Evolutionary conservation across 2,888 invertebrate genomes (phyloP).

Genomic region (Pantelozetes paolii): DNA sequence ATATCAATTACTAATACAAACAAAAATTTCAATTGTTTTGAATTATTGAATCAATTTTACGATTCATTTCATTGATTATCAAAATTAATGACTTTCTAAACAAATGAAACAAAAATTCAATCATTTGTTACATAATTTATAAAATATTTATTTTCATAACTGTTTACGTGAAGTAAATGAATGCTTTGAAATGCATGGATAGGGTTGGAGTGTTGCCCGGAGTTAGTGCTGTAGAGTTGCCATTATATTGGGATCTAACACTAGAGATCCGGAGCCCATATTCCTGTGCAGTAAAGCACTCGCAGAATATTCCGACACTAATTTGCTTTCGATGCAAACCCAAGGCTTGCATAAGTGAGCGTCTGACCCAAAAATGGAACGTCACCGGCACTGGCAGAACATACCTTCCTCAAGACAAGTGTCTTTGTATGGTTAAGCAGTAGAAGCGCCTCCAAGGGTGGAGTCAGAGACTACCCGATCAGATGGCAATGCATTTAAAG

Average conservation of each 20-base stretch:
- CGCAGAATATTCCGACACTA: background rate
- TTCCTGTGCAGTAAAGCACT: too few relatives aligned
- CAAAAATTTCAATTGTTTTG: too few relatives aligned
- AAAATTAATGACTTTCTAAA: background rate
- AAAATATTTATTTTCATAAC: constrained; percentile 8
- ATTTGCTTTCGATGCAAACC: background rate
- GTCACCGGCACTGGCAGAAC: constrained; percentile 17
- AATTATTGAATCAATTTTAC: background rate
- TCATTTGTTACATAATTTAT: background rate
- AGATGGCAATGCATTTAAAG: constrained; percentile 28
- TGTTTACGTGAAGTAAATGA: background rate
- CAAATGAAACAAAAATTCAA: background rate
- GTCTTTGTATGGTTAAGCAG: constrained; percentile 33
- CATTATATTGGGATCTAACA: background rate
- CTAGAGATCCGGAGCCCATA: background rate
- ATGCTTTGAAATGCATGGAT: background rate
- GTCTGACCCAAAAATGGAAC: constrained; percentile 27
- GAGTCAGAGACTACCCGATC: background rate
- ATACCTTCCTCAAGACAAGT: constrained; percentile 1
- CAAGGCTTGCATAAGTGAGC: background rate
- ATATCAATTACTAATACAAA: background rate
- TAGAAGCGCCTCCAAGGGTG: constrained; percentile 7
- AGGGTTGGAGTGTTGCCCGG: constrained; percentile 15
- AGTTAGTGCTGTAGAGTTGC: background rate
- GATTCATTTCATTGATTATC: background rate